Base-by-base conservation (phyloP, 2,888 invertebrate species). In the Drosophila bunnanda region DNA sequence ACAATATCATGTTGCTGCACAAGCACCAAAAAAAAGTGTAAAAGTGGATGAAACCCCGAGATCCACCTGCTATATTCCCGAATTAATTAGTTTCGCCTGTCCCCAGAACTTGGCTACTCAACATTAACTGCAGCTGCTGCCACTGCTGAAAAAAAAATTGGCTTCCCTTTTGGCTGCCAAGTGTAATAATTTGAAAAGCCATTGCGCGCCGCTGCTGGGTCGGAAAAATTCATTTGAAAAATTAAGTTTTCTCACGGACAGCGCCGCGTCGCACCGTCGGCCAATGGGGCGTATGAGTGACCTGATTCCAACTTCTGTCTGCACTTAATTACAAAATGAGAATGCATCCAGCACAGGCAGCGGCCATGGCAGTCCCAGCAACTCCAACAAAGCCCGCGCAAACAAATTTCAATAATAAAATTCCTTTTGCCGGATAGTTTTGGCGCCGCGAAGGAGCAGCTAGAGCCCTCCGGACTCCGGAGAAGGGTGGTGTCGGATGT, bases 391-490 rank as follows among this genome's bases (percentile, higher is more conserved):
- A 78, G 66, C 57, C 76, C 75, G 75, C 74, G 67, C 68, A 84
- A 87, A 81, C 82, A 79, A 87, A 77, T 82, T 84, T 84, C 72
- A 84, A 87, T 87, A 87, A 79, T 84, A 84, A 79, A 79, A 81
- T 60, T 77, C 67, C 66, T 38, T 55, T 55, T 55, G 50, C 25
- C 65, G 54, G 46, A 67, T 75, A 62, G 71, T 59, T 66, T 69
- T 66, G 71, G 74, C 69, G 69, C 73, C 70, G 57, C 66, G 48
- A 66, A 69, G 61, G 39, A 68, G 53, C 54, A 25, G 39, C 15
- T 12, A 22, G 46, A 55, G 10, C 28, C 25, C 46, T 46, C 28
- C 32, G 13, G 13, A 32, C 46, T 8, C 12, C 12, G 36, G 22
- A n/a, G 53, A 34, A 15, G 53, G 53, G 59, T 39, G 53, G 39